Base-by-base conservation (phyloP, 2,888 invertebrate genomes). In the Zonitis immaculata region DNA sequence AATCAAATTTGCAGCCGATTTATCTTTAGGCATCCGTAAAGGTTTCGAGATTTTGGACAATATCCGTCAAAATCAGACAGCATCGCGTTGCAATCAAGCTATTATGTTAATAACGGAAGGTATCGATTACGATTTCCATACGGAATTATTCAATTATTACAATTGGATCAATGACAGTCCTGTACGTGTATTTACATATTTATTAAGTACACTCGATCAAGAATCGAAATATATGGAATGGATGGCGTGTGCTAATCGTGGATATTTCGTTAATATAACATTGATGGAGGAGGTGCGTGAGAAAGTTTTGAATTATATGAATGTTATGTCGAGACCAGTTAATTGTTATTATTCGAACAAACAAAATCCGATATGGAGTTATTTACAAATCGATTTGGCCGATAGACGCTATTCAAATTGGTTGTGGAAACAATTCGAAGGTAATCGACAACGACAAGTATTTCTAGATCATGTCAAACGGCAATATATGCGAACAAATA, bases 101-200 rank as follows among this genome's bases (percentile, higher is more conserved):
- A 97, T 99, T 67, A 97, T 99, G 96, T 78, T 99, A 62, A 89
- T 99, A 65, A 96, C 97, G 11, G 99, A 99, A 77, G 97, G 97
- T 14, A 91, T 97, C 9, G 95, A 97, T 42, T 92, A 94, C 70
- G 90, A 88, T 69, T 95, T 89, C 76, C 86, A 91, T 70, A 66
- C 62, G 14, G 89, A 92, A 66, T 84, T 95, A 48, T 98, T 98
- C 75, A 84, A 90, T 68, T 79, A 82, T 57, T 90, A 88, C 76
- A 98, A 96, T 76, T 87, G 88, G 85, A 79, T 63, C 28, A 47
- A 62, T 35, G 48, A 84, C 48, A 88, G 88, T 76, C 87, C 94
- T 66, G 92, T 96, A 46, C 82, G 99, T 64, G 89, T 99, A 63
- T 99, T 99, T 79, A 97, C 98, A 44, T 99, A 95, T 80, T 82